Conservation (phyloP, 2,888 invertebrate genomes). For the Yponomeuta cagnagella region DNA sequence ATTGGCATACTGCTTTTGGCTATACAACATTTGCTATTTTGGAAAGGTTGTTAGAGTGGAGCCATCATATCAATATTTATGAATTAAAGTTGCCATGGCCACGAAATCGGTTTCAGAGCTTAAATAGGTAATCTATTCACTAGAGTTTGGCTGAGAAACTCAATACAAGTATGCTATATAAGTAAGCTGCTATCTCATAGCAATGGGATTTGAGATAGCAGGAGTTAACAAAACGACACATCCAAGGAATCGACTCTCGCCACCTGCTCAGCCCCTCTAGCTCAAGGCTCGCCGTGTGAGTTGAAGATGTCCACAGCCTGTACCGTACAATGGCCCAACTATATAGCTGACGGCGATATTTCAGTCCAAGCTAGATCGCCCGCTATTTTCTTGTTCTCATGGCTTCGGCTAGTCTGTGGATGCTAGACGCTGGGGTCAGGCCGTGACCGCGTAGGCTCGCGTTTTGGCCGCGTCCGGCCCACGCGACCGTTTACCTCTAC, state of each 20-base stretch:
- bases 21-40: constrained; percentile 12
- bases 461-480: constrained; percentile 58
- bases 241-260: no score
- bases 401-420: background rate
- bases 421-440: constrained; percentile 20
- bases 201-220: no score
- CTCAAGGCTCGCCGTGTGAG: no score
- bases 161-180: no score
- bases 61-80: background rate
- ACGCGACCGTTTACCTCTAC: constrained; percentile 27
- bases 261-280: no score
- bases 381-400: background rate
- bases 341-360: no score
- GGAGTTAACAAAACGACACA: no score
- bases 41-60: constrained; percentile 13
- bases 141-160: no score
- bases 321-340: no score
- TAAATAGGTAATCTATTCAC: no score
- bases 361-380: background rate
- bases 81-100: background rate
- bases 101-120: background rate
- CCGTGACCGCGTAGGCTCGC: constrained; percentile 51
- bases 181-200: no score
- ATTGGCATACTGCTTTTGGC: constrained; percentile 11
- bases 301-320: no score